A percentile compares a stretch with the other conserved stretches of the same genome.
Evolutionary conservation across 2,888 invertebrate species (phyloP).

Genomic region (Plebejus melissa): DNA sequence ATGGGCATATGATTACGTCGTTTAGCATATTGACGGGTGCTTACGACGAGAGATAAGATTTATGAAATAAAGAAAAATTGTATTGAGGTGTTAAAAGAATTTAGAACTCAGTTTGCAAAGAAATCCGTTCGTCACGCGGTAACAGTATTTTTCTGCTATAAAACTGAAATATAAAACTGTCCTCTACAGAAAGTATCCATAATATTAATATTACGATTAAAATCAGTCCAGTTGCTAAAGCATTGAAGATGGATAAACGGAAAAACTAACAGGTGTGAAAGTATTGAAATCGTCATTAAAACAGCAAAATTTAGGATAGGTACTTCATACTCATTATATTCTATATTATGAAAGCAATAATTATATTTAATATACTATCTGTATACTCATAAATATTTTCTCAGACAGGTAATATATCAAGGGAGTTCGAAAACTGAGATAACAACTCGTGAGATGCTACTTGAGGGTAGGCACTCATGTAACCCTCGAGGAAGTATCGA

Average conservation of each 20-base stretch:
- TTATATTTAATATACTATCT: background rate
- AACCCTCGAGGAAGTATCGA: slow-evolving; percentile 38
- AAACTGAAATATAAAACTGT: too few relatives aligned
- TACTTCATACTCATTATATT: too few relatives aligned
- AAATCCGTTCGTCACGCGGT: too few relatives aligned
- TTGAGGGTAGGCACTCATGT: slow-evolving; percentile 9
- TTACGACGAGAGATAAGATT: background rate
- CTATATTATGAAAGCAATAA: background rate
- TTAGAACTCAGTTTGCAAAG: too few relatives aligned
- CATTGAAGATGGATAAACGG: too few relatives aligned
- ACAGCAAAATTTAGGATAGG: too few relatives aligned
- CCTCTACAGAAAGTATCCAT: too few relatives aligned
- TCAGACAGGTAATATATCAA: background rate
- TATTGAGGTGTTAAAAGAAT: background rate
- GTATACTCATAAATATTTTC: background rate
- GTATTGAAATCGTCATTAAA: too few relatives aligned
- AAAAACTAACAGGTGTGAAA: too few relatives aligned
- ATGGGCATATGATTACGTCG: background rate
- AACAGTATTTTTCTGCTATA: too few relatives aligned
- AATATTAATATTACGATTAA: too few relatives aligned
- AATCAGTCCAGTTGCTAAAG: too few relatives aligned
- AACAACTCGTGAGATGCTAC: slow-evolving; percentile 14
- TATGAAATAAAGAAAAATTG: background rate
- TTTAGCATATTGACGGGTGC: background rate
- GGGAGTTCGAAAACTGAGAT: slow-evolving; percentile 31